phyloP scores from a whole-genome alignment of 2,888 invertebrate genomes.

The Diadegma fenestrale region DNA sequence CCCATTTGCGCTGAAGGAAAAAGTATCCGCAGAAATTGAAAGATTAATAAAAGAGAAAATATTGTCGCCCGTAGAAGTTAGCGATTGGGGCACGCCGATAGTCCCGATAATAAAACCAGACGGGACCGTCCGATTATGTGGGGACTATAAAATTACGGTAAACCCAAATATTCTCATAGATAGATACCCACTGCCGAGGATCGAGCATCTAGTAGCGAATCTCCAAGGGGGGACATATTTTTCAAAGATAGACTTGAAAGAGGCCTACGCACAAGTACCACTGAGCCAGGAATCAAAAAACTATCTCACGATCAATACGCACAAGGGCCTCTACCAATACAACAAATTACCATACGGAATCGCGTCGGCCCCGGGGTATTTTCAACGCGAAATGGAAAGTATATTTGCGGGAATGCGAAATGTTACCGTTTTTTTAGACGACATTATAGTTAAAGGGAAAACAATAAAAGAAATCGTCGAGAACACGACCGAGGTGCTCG shows the following conservation, averaged over 20 bases:
- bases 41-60: constrained; percentile 56
- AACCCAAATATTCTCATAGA: too few species aligned
- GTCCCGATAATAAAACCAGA: constrained; percentile 74
- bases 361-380: constrained; percentile 60
- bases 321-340: too few species aligned
- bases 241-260: constrained; percentile 64
- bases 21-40: constrained; percentile 52
- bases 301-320: constrained; percentile 14
- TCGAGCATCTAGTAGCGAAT: constrained; percentile 68
- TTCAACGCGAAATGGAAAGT: constrained; percentile 61
- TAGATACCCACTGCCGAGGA: constrained; percentile 67
- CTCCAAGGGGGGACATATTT: constrained; percentile 72
- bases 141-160: too few species aligned
- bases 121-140: constrained; percentile 73
- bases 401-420: constrained; percentile 50
- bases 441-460: constrained; percentile 52
- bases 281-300: constrained; percentile 25
- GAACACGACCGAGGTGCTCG: too few species aligned
- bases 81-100: constrained; percentile 76
- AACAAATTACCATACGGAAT: too few species aligned
- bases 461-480: too few species aligned
- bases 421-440: constrained; percentile 53
- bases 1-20: constrained; percentile 57
- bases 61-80: constrained; percentile 69
- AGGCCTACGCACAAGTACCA: constrained; percentile 58